Evolutionary conservation across 2,888 invertebrate species (phyloP).

Genomic region (Exephanes ischioxanthus): DNA sequence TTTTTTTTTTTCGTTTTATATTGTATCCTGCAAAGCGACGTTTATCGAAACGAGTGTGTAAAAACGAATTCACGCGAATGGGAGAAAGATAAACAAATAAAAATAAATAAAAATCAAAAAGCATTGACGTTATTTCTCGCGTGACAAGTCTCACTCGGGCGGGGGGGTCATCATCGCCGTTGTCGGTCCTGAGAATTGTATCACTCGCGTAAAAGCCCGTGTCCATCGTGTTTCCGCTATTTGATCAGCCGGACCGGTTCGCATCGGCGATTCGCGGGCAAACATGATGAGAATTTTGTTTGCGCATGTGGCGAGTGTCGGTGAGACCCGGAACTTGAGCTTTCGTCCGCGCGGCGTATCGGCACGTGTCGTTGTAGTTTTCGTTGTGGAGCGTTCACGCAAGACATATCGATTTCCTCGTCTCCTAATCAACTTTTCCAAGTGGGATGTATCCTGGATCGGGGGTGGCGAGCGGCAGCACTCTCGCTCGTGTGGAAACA

Average conservation of each 20-base stretch:
- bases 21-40: not conserved
- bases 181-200: conserved; percentile 20
- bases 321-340: not conserved
- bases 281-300: conserved; percentile 64
- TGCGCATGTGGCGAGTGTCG: conserved; percentile 52
- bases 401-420: conserved; percentile 22
- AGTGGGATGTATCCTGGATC: not conserved
- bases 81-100: not conserved
- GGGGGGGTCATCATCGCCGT: not conserved
- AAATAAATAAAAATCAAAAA: not conserved
- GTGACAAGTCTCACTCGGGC: conserved; percentile 13
- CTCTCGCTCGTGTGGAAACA: not conserved
- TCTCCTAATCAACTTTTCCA: conserved; percentile 5
- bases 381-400: conserved; percentile 24
- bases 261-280: conserved; percentile 50
- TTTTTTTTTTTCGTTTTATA: too few relatives aligned
- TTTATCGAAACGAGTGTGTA: conserved; percentile 11
- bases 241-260: conserved; percentile 63
- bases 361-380: conserved; percentile 2
- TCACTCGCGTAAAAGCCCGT: conserved; percentile 18
- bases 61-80: conserved; percentile 3
- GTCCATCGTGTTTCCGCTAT: conserved; percentile 43
- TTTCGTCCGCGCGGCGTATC: too few relatives aligned
- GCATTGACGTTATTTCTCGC: not conserved
- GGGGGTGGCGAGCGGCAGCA: not conserved